Evolutionary conservation across 2,888 invertebrate species (phyloP).

Genomic region (Panzeria rudis): DNA sequence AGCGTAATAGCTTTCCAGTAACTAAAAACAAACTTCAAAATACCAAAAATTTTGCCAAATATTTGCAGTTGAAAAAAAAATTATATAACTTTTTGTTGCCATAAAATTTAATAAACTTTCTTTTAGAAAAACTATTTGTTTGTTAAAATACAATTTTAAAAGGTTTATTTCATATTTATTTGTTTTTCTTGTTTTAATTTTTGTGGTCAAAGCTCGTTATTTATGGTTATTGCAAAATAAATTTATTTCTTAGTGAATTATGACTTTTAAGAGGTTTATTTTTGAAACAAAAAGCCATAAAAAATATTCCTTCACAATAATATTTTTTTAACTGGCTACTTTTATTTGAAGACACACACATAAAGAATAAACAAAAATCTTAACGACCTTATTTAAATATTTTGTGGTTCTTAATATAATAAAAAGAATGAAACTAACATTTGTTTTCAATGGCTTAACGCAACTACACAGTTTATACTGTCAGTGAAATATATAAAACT

Average conservation of each 20-base stretch:
- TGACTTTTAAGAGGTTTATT: conserved; percentile 60
- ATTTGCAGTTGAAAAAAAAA: too few species aligned
- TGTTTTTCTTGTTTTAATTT: conserved; percentile 41
- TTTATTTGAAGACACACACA: conserved; percentile 27
- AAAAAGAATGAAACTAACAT: conserved; percentile 11
- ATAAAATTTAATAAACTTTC: not conserved
- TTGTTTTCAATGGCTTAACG: conserved; percentile 37
- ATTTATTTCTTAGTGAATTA: conserved; percentile 74
- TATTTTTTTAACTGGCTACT: conserved; percentile 29
- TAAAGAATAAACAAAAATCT: conserved; percentile 29
- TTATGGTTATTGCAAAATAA: conserved; percentile 74
- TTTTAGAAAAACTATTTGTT: conserved; percentile 2
- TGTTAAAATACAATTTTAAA: conserved; percentile 5
- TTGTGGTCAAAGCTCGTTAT: conserved; percentile 72
- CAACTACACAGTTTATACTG: conserved; percentile 18
- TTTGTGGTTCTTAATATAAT: conserved; percentile 19
- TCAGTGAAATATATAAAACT: not conserved
- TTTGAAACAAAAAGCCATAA: conserved; percentile 27
- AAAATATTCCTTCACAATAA: conserved; percentile 16
- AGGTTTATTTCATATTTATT: conserved; percentile 49
- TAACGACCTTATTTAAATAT: conserved; percentile 66
- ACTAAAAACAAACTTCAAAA: too few species aligned
- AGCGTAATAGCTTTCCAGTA: too few species aligned
- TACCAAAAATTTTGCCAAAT: too few species aligned
- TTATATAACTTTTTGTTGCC: not conserved